Evolutionary conservation across 1,140 invertebrate genomes (phyloP).

Genomic region (honey bee (Apis mellifera)): DNA sequence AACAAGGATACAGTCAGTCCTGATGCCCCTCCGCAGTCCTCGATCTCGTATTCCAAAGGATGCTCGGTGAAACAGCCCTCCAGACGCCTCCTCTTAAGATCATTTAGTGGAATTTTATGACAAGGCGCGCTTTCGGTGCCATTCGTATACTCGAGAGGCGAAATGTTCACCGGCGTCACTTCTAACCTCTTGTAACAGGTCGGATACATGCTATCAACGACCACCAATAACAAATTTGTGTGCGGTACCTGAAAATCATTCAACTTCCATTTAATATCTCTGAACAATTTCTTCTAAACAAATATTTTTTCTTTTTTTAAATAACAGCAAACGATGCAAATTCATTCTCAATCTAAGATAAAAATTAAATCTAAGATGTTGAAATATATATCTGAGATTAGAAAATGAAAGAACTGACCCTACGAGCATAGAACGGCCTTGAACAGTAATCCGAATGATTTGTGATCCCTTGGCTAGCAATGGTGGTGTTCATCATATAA

Average conservation of each 20-base stretch:
- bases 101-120: slow-evolving; percentile 88
- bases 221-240: slow-evolving; percentile 91
- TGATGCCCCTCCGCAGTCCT: slow-evolving; percentile 78
- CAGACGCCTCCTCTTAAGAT: slow-evolving; percentile 84
- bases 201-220: slow-evolving; percentile 83
- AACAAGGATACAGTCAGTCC: slow-evolving; percentile 56
- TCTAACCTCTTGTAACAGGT: slow-evolving; percentile 75
- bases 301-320: too few relatives aligned
- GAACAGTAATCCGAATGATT: slow-evolving; percentile 69
- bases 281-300: not conserved
- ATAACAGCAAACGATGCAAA: too few relatives aligned
- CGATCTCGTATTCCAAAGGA: slow-evolving; percentile 83
- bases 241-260: slow-evolving; percentile 84
- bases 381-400: too few relatives aligned
- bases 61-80: slow-evolving; percentile 89
- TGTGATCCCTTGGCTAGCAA: slow-evolving; percentile 67
- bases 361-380: not conserved
- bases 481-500: slow-evolving; percentile 85
- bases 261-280: not conserved
- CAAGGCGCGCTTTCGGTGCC: slow-evolving; percentile 83
- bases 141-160: slow-evolving; percentile 77
- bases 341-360: too few relatives aligned
- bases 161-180: slow-evolving; percentile 69
- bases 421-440: slow-evolving; percentile 75
- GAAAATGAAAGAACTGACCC: slow-evolving; percentile 61